phyloP scores from a whole-genome alignment of 2,888 invertebrate species.

The Ophion obscuratus region DNA sequence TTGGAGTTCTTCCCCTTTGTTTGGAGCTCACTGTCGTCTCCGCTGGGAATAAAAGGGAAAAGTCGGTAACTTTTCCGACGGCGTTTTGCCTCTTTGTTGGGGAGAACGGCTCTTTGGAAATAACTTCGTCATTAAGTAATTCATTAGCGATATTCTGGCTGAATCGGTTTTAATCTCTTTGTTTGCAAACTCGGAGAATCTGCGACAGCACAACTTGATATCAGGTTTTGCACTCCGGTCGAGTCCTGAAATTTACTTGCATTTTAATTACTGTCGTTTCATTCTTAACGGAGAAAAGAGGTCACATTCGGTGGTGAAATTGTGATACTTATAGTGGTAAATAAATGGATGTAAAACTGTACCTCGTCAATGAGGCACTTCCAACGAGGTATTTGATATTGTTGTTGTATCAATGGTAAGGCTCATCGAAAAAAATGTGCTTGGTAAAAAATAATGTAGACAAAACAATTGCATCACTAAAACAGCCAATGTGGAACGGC shows the following conservation, averaged over 20 bases:
- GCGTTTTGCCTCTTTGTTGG: constrained; percentile 11
- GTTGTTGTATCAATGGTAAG: not conserved
- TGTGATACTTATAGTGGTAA: not conserved
- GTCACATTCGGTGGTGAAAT: not conserved
- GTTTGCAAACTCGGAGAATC: constrained; percentile 9
- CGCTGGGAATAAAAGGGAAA: constrained; percentile 3
- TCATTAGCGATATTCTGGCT: constrained; percentile 41
- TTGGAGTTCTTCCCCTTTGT: not conserved
- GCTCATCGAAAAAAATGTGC: not conserved
- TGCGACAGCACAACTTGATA: not conserved
- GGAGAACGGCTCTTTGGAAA: constrained; percentile 7
- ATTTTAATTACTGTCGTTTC: not conserved
- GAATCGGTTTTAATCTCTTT: constrained; percentile 39
- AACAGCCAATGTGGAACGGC: not conserved
- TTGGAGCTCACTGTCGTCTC: constrained; percentile 8
- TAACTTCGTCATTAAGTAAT: constrained; percentile 40
- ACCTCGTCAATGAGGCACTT: not conserved
- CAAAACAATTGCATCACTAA: not conserved
- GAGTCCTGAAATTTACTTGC: not conserved
- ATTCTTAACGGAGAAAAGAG: not conserved
- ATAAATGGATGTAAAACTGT: not conserved
- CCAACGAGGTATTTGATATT: not conserved
- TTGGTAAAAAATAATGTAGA: not conserved
- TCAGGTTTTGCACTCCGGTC: not conserved
- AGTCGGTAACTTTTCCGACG: constrained; percentile 43